Evolutionary conservation across 2,888 invertebrate species (phyloP).

Genomic region (Aspidapion aeneum): DNA sequence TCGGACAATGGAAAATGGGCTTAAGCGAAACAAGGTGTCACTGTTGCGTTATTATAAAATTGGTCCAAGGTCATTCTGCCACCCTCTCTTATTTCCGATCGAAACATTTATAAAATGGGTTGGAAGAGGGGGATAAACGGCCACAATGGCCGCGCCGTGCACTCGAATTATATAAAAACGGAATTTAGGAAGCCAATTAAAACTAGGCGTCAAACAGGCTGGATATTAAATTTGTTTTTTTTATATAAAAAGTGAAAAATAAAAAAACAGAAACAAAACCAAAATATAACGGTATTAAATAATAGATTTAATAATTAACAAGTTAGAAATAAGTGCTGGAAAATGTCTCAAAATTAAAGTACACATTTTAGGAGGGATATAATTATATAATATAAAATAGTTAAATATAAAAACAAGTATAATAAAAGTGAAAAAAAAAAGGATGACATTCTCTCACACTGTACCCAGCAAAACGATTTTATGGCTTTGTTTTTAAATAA

Average conservation of each 20-base stretch:
- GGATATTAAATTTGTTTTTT: neutral
- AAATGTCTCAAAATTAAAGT: slow-evolving; percentile 45
- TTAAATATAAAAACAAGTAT: slow-evolving; percentile 34
- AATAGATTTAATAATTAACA: slow-evolving; percentile 48
- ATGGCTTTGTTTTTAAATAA: slow-evolving; percentile 27
- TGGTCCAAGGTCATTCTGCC: too few species aligned
- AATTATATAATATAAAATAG: slow-evolving; percentile 36
- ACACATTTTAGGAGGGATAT: slow-evolving; percentile 38
- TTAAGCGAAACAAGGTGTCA: too few species aligned
- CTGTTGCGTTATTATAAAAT: too few species aligned
- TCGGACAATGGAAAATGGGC: too few species aligned
- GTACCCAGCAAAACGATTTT: slow-evolving; percentile 36
- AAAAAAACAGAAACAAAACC: slow-evolving; percentile 42
- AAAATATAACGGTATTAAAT: slow-evolving; percentile 48
- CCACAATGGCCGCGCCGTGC: slow-evolving; percentile 44
- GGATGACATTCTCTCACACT: slow-evolving; percentile 46
- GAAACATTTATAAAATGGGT: slow-evolving; percentile 21
- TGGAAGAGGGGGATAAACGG: slow-evolving; percentile 36
- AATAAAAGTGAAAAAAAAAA: slow-evolving; percentile 32
- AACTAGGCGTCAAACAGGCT: neutral
- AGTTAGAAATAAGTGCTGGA: slow-evolving; percentile 46
- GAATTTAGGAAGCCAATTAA: slow-evolving; percentile 35
- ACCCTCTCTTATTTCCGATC: too few species aligned
- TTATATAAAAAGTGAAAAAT: slow-evolving; percentile 39
- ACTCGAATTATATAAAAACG: slow-evolving; percentile 46